Conservation (phyloP, 2,888 invertebrate genomes). For the Pyrrhosoma nymphula region DNA sequence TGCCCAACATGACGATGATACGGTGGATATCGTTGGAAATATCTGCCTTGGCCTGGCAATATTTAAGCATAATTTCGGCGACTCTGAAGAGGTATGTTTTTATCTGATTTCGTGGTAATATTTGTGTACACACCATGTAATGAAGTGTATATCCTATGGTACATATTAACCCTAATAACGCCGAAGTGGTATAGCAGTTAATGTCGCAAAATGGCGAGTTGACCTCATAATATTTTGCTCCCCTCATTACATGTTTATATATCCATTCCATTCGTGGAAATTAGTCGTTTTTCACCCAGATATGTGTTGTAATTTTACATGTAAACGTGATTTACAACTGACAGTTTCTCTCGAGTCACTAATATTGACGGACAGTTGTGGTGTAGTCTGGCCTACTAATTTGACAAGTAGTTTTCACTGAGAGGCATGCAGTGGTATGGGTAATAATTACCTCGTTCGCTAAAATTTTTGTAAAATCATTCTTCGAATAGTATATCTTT, state of each 20-base stretch:
- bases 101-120: constrained; percentile 69
- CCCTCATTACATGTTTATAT: not conserved
- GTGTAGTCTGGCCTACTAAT: not conserved
- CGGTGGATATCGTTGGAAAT: constrained; percentile 79
- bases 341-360: not conserved
- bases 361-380: not conserved
- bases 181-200: not conserved
- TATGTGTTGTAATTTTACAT: not conserved
- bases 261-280: not conserved
- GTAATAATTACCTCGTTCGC: not conserved
- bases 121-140: constrained; percentile 38
- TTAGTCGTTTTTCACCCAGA: not conserved
- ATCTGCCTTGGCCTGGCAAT: constrained; percentile 78
- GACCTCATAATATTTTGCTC: not conserved
- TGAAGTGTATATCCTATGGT: not conserved
- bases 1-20: constrained; percentile 79
- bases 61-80: constrained; percentile 77
- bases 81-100: constrained; percentile 77
- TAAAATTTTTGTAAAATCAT: not conserved
- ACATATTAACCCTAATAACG: not conserved
- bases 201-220: constrained; percentile 8
- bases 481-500: not conserved
- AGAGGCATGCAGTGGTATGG: not conserved
- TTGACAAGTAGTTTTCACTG: not conserved
- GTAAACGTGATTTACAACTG: not conserved